Percentiles rank a stretch among this genome's conserved stretches.
Conservation (phyloP, 2,113 vertebrate species). For the Strix aluco region DNA sequence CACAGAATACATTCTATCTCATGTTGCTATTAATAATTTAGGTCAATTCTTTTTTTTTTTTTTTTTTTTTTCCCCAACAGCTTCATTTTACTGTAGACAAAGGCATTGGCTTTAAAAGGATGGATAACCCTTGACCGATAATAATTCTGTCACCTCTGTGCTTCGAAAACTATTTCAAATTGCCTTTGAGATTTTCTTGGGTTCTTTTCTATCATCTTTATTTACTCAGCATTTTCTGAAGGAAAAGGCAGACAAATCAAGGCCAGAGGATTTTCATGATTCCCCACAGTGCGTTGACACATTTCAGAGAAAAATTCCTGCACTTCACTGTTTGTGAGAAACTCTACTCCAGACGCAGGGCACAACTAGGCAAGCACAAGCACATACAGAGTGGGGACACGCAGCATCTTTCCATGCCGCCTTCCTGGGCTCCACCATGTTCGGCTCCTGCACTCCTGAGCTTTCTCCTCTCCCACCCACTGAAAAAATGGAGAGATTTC, state of each 20-base stretch:
- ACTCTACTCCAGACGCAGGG: rapidly evolving
- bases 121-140: background rate
- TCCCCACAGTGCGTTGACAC: background rate
- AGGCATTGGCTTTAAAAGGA: background rate
- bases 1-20: background rate
- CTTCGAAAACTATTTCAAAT: background rate
- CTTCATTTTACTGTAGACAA: background rate
- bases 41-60: background rate
- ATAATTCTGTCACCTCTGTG: background rate
- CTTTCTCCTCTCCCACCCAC: background rate
- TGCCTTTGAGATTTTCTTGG: background rate
- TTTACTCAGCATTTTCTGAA: background rate
- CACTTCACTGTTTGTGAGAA: background rate
- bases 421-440: background rate
- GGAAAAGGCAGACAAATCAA: background rate
- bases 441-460: background rate
- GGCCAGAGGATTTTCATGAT: background rate
- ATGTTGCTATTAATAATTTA: background rate
- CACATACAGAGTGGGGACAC: background rate
- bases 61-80: background rate
- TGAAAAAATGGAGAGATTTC: background rate
- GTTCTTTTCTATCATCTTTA: background rate
- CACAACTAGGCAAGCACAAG: background rate
- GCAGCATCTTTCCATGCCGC: rapidly evolving
- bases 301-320: background rate